Base-by-base conservation (phyloP, 2,888 invertebrate species). In the Crossocerus cetratus region DNA sequence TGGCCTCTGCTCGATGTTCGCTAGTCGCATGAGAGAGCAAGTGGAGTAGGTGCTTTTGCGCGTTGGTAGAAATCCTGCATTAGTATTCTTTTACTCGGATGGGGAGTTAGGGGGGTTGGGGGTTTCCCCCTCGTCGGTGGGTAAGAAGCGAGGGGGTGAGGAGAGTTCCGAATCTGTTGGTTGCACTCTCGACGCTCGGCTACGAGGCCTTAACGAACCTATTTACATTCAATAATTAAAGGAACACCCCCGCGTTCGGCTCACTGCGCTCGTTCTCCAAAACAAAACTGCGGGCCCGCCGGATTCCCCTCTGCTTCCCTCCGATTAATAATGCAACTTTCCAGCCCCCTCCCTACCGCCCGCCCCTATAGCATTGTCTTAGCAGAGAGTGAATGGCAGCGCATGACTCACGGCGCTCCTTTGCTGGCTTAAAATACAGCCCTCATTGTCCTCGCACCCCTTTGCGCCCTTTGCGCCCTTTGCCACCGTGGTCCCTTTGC, bases 161-260 rank as follows among this genome's bases (percentile, higher is more conserved):
- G 55, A 45, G 21, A 49, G 63, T 44, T 56, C 43, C 54, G 63
- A 57, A 57, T 63, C 63, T 58, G 58, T 49, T 56, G 61, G 53
- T 54, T 32, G 32, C 20, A 8, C 32, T n/a, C 54, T 59, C 68
- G 54, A 18, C 58, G 73, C 79, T 82, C 66, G 75, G 83, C 83
- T 84, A 81, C 77, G 69, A 71, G 67, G 69, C 44, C 76, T 81
- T 86, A 84, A 86, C 86, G 84, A 86, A 82, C 84, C 81, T 78
- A 85, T 86, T 86, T 86, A 82, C 86, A 85, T 86, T 80, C 79
- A 84, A 86, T 85, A 84, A 86, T 85, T 83, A 83, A 86, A 82
- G 76, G 73, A 71, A 69, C 68, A 55, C 56, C 72, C 62, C 22
- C 57, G 32, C 59, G 60, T 69, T 65, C 67, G 43, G 42, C 56